Evolutionary conservation across 92 coral and sea anemone genomes (phyloP).

Genomic region (Epizoanthus ramosus): DNA sequence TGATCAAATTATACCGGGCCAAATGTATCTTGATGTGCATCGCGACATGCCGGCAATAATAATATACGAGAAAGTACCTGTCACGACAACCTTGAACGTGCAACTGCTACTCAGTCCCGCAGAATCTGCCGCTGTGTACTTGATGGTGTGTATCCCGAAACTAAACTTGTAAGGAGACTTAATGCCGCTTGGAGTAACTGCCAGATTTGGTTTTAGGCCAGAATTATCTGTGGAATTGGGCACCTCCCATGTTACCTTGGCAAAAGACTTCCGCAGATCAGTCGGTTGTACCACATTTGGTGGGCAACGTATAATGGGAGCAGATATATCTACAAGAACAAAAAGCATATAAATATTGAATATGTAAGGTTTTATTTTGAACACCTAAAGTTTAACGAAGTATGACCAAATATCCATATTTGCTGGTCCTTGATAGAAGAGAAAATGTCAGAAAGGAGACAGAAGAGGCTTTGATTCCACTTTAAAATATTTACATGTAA

Average conservation of each 20-base stretch:
- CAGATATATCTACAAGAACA: conserved; percentile 44
- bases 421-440: too few relatives aligned
- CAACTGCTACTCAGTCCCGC: conserved; percentile 50
- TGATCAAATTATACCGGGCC: too few relatives aligned
- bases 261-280: conserved; percentile 49
- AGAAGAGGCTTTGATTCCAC: too few relatives aligned
- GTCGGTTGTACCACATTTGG: conserved; percentile 36
- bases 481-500: too few relatives aligned
- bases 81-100: conserved; percentile 42
- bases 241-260: conserved; percentile 51
- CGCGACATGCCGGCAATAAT: not conserved
- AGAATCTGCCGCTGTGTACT: conserved; percentile 54
- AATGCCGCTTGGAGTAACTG: conserved; percentile 14
- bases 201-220: conserved; percentile 39
- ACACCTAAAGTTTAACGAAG: too few relatives aligned
- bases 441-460: too few relatives aligned
- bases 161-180: conserved; percentile 47
- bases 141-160: conserved; percentile 44
- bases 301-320: conserved; percentile 62
- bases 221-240: conserved; percentile 69
- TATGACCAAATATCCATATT: too few relatives aligned
- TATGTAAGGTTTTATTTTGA: too few relatives aligned
- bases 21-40: too few relatives aligned
- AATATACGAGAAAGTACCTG: conserved; percentile 37
- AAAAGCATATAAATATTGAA: not conserved